Percentiles rank a stretch among this genome's conserved stretches.
Evolutionary conservation across 2,797 vertebrate species (phyloP).

Genomic region (Lophius americanus): DNA sequence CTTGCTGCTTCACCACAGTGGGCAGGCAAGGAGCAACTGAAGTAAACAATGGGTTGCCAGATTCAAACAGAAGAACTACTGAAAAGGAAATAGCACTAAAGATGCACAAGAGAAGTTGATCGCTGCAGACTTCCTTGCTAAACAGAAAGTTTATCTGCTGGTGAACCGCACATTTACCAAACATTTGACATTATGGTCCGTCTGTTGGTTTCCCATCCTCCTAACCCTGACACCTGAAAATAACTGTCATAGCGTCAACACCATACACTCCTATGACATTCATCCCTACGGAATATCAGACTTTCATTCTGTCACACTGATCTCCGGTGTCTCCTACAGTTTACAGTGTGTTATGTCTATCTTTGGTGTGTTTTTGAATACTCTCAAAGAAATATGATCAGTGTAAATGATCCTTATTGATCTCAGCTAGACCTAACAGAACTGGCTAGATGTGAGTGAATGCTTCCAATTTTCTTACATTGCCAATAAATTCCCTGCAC

Average conservation of each 20-base stretch:
- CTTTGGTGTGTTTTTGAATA: conserved; percentile 3
- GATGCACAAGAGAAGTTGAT: conserved; percentile 12
- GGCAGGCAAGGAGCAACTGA: conserved; percentile 19
- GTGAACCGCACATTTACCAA: conserved; percentile 17
- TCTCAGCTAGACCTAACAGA: conserved; percentile 5
- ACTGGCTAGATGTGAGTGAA: conserved; percentile 10
- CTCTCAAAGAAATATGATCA: conserved; percentile 27
- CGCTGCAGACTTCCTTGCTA: not conserved
- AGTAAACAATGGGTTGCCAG: conserved; percentile 49
- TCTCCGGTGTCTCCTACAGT: not conserved
- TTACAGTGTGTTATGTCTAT: not conserved
- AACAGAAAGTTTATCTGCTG: not conserved
- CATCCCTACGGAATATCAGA: not conserved
- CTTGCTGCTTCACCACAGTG: conserved; percentile 28
- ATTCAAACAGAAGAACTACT: conserved; percentile 10
- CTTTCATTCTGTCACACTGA: too few species aligned
- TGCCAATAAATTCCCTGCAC: conserved; percentile 44
- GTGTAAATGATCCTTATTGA: conserved; percentile 34
- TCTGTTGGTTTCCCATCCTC: not conserved
- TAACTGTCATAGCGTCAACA: too few species aligned
- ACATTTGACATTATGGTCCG: conserved; percentile 2
- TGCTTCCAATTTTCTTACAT: conserved; percentile 20
- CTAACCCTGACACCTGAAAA: too few species aligned
- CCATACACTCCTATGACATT: too few species aligned
- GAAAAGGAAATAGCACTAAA: conserved; percentile 25